Percentiles rank a stretch among this genome's conserved stretches.
These are phyloP conservation scores for Bombus huntii DNA, from an alignment of 1,140 invertebrate genomes.

Conservation along the genomic window DNA sequence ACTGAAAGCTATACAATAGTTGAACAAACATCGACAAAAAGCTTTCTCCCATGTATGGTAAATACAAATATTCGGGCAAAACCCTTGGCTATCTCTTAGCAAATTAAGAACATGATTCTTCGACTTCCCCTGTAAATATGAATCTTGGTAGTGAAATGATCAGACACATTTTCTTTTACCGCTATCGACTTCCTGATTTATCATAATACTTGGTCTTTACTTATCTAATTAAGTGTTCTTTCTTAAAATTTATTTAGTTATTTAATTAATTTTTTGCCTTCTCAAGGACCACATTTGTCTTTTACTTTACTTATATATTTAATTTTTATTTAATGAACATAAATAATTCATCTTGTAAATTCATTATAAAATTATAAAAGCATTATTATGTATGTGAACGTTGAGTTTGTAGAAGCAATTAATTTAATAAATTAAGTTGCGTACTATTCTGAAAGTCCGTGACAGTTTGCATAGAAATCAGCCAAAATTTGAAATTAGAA, in stretches of 20 bases:
- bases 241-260: background rate
- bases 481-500: constrained; percentile 4
- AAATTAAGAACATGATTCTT: background rate
- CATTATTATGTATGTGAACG: no score
- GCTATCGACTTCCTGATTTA: background rate
- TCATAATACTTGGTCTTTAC: background rate
- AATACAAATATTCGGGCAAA: background rate
- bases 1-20: background rate
- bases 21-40: constrained; percentile 29
- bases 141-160: background rate
- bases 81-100: background rate
- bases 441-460: no score
- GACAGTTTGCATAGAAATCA: background rate
- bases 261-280: background rate
- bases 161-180: background rate
- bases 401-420: no score
- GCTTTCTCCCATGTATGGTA: background rate
- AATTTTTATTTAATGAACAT: no score
- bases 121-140: background rate
- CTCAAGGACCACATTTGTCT: background rate
- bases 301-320: background rate
- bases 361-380: no score
- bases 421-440: background rate
- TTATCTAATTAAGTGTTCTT: background rate
- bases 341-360: no score